phyloP scores from a whole-genome alignment of 1,140 invertebrate species.

The Pseudomyrmex cubaensis region DNA sequence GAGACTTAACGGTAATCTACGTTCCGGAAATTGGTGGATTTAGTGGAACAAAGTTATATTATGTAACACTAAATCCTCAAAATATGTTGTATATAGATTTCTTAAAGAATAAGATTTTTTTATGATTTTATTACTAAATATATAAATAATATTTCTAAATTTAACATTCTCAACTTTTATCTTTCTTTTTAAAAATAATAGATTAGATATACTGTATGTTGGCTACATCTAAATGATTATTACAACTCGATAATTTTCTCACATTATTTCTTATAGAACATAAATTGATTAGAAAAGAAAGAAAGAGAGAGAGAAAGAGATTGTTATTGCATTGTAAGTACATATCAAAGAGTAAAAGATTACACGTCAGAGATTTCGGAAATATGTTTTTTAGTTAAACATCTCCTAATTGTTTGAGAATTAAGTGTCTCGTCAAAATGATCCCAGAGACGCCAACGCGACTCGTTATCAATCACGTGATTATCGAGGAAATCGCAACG shows the following conservation, averaged over 20 bases:
- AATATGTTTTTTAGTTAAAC: background rate
- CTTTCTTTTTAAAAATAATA: too few species aligned
- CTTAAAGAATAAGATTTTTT: background rate
- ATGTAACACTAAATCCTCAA: too few species aligned
- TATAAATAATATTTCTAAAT: background rate
- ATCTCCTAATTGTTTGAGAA: background rate
- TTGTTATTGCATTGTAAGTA: background rate
- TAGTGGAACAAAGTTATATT: background rate
- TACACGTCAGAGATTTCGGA: background rate
- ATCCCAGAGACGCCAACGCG: background rate
- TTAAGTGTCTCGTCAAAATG: constrained; percentile 16
- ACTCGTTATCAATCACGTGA: constrained; percentile 42
- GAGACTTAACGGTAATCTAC: background rate
- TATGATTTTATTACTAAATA: background rate
- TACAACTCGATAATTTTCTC: background rate
- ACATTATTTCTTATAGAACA: background rate
- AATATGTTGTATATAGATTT: too few species aligned
- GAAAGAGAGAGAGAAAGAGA: background rate
- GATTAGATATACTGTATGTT: background rate
- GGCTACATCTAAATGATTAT: background rate
- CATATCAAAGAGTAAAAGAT: background rate
- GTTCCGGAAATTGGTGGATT: background rate
- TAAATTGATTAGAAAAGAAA: background rate
- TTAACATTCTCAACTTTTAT: background rate
- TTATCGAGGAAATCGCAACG: constrained; percentile 21